Percentiles rank a stretch among this genome's conserved stretches.
Evolutionary conservation across 1,140 invertebrate genomes (phyloP).

Genomic region (Cotesia glomerata): DNA sequence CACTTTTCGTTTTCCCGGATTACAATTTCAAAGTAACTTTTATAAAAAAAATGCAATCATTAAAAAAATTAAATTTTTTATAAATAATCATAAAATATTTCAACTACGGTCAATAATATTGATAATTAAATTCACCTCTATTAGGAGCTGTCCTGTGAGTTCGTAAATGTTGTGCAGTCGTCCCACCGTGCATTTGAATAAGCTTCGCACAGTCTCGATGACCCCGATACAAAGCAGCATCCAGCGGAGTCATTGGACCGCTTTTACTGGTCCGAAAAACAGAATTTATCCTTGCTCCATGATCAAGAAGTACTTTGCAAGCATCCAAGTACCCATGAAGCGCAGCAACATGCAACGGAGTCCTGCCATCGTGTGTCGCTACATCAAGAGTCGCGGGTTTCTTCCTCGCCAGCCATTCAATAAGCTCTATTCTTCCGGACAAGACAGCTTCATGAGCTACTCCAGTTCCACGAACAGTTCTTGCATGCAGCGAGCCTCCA

Average conservation of each 20-base stretch:
- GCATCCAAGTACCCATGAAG: constrained; percentile 93
- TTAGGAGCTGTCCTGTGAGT: constrained; percentile 43
- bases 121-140: constrained; percentile 46
- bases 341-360: constrained; percentile 92
- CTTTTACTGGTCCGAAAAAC: constrained; percentile 84
- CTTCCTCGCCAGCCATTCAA: constrained; percentile 84
- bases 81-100: too few species aligned
- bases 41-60: too few species aligned
- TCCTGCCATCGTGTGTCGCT: constrained; percentile 91
- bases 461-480: constrained; percentile 72
- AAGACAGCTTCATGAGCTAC: constrained; percentile 88
- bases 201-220: constrained; percentile 91
- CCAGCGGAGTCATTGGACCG: constrained; percentile 84
- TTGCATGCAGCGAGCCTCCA: constrained; percentile 89
- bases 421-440: constrained; percentile 85
- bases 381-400: constrained; percentile 85
- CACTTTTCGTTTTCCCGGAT: too few species aligned
- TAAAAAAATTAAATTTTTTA: too few species aligned
- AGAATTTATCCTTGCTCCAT: constrained; percentile 81
- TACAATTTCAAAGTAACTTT: too few species aligned
- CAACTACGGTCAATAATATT: too few species aligned
- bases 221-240: constrained; percentile 85
- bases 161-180: constrained; percentile 51
- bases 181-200: constrained; percentile 87
- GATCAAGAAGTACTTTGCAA: constrained; percentile 86